Base-by-base conservation (phyloP, 2,888 invertebrate genomes). In the Drosophila nigricruria region DNA sequence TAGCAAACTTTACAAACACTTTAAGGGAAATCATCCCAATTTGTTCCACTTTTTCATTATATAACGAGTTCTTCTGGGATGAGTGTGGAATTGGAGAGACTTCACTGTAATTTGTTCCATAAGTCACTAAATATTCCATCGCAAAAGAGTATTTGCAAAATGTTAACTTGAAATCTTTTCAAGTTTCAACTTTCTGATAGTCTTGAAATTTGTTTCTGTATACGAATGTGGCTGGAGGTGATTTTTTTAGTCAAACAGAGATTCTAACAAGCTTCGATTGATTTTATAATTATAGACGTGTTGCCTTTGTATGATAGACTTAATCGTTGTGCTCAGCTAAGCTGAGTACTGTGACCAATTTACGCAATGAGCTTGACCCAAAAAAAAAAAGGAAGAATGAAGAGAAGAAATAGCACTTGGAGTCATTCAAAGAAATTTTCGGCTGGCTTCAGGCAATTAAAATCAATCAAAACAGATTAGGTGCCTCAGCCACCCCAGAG, bases 361-460 rank as follows among this genome's bases (percentile, higher is more conserved):
- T 83, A 81, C 81, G 84, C 77, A 69, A 62, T 43, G 60, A 45
- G 77, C 50, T 79, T 87, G 84, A 87, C 84, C 83, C 82, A 87
- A 83, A 83, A 81, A 77, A 14, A 34, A 54, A 36, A n/a, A n/a
- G 4, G 10, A 30, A 40, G 53, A 36, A 40, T 23, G 10, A 27
- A 42, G 42, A 10, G 9, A 9, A 23, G 23, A 23, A 45, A 43
- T 42, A 40, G 27, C 40, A 38, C 42, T 34, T 43, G 64, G 32
- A 45, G 62, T 66, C 76, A 70, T 65, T 76, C 73, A 79, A 68
- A 68, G 79, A 70, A 62, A 64, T 59, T 54, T 18, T 16, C 25
- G 38, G 38, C 32, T 56, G 25, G 59, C 38, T 60, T 25, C 61
- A 40, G 66, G 81, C 80, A 88, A 88, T 88, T 88, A 81, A 86